Conservation (phyloP, 2,797 vertebrate genomes). For the Balearica regulorum region DNA sequence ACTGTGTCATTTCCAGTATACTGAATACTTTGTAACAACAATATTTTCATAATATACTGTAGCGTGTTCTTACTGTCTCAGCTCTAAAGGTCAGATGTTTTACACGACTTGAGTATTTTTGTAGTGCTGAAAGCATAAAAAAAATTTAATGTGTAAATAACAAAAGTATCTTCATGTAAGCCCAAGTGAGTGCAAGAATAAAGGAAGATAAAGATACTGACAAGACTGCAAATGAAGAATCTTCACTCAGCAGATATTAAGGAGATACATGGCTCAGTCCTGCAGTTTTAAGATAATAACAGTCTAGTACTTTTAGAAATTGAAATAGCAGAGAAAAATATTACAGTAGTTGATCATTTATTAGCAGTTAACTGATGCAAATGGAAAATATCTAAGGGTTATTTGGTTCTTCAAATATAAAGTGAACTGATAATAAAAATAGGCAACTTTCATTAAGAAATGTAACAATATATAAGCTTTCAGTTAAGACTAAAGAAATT, state of each 20-base stretch:
- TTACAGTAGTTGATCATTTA: not conserved
- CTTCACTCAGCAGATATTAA: not conserved
- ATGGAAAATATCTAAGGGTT: not conserved
- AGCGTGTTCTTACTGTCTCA: not conserved
- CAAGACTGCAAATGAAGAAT: not conserved
- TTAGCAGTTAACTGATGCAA: not conserved
- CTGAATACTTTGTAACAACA: not conserved
- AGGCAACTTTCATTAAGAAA: not conserved
- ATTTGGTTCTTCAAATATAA: not conserved
- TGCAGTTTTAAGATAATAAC: not conserved
- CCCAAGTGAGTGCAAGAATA: not conserved
- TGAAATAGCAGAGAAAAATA: not conserved
- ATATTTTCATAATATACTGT: not conserved
- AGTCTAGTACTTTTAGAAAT: not conserved
- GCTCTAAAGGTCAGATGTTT: not conserved
- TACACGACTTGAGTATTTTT: not conserved
- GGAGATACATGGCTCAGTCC: not conserved
- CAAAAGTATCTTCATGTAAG: not conserved
- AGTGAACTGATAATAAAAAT: not conserved
- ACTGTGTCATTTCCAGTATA: not conserved
- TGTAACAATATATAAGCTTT: not conserved
- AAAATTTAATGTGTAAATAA: not conserved
- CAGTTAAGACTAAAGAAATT: not conserved
- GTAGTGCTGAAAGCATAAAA: not conserved
- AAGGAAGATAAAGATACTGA: not conserved